Base-by-base conservation (phyloP, 2,888 invertebrate species). In the Graphium colonna region DNA sequence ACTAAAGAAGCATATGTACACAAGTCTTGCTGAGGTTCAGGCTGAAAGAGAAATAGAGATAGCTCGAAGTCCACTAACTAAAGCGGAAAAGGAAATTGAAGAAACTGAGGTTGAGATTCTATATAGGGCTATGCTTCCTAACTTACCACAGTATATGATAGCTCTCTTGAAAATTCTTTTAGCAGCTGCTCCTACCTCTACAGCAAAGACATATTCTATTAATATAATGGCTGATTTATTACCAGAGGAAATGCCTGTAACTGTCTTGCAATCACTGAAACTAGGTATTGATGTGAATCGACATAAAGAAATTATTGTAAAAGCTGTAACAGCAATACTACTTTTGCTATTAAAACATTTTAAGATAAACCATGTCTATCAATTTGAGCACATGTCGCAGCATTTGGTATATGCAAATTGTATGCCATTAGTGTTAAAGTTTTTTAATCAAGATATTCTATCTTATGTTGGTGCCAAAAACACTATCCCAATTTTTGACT, bases 321-420 rank as follows among this genome's bases (percentile, higher is more conserved):
- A 99, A 90, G 96, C 98, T 10, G 95, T 97, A 0, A 96, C 97
- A 40, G 96, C 95, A 12, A 96, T 98, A 64, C 90, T 99, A 51
- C 84, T 99, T 55, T 89, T 99, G 8, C 92, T 99, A 50, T 87
- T 99, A 61, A 99, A 99, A 86, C 98, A 99, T 89, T 97, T 99
- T 72, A 99, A 99, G 85, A 79, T 92, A 56, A 99, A 98, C 87
- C 99, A 99, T 87, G 92, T 99, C 43, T 99, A 98, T 81, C 99
- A 99, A 88, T 99, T 99, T 90, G 99, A 99, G 85, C 99, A 97
- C 77, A 97, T 99, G 95, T 97, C 98, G 1, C 98, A 99, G 82
- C 98, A 99, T 88, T 91, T 99, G 64, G 98, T 99, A 8, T 99
- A 99, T 87, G 99, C 99, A 55, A 99, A 99, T 80, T 99, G 99